A percentile compares a stretch with the other conserved stretches of the same genome.
These are phyloP conservation scores for Calidris pugnax DNA, from an alignment of 2,113 vertebrate genomes.

Conservation along the genomic window DNA sequence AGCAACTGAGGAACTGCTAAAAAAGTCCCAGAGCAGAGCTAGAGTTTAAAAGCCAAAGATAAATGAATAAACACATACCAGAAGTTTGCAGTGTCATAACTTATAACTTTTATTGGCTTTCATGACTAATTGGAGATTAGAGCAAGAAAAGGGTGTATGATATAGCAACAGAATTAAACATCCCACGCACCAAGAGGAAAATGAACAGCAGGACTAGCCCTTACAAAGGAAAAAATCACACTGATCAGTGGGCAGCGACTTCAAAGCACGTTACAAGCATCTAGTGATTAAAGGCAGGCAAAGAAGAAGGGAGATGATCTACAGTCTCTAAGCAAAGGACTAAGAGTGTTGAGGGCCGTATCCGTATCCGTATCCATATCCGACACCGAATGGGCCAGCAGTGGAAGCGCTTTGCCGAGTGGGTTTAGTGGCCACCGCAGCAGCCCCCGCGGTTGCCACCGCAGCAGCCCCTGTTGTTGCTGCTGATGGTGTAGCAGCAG, in stretches of 20 bases:
- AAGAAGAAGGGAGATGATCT: not conserved
- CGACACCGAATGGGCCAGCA: fast-evolving
- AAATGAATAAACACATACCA: not conserved
- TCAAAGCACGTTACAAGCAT: not conserved
- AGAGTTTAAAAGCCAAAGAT: not conserved
- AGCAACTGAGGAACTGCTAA: not conserved
- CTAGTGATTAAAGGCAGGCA: not conserved
- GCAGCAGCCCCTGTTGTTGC: not conserved
- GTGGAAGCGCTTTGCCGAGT: fast-evolving
- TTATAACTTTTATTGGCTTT: not conserved
- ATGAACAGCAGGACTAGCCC: not conserved
- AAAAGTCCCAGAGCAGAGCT: not conserved
- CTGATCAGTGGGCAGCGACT: not conserved
- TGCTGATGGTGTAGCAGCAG: constrained; percentile 11
- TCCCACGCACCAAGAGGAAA: not conserved
- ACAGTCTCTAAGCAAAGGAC: not conserved
- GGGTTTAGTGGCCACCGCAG: not conserved
- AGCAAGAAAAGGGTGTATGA: not conserved
- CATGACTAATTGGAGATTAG: not conserved
- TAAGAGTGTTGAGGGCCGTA: fast-evolving
- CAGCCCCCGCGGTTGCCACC: fast-evolving
- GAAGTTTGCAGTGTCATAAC: not conserved
- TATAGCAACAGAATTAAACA: not conserved
- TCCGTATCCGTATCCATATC: not conserved
- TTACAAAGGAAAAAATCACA: not conserved